Evolutionary conservation across 2,113 vertebrate genomes (phyloP).

Genomic region (Eptatretus burgeri): DNA sequence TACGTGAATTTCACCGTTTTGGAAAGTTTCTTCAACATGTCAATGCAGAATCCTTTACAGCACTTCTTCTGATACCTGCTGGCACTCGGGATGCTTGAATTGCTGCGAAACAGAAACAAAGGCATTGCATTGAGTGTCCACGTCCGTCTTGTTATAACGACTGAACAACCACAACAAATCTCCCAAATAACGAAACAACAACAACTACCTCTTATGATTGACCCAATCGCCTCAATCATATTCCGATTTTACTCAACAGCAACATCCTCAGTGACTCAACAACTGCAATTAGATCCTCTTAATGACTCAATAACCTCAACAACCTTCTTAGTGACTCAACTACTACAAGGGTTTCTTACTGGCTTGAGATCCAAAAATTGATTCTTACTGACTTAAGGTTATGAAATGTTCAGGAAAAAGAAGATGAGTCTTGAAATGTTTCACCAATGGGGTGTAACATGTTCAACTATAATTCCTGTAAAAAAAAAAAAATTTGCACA

Average conservation of each 20-base stretch:
- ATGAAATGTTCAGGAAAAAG: not conserved
- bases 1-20: conserved; percentile 72
- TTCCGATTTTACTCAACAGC: conserved; percentile 2
- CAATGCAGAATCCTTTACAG: conserved; percentile 85
- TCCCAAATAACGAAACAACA: conserved; percentile 2
- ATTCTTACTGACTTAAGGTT: not conserved
- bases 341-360: not conserved
- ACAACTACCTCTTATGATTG: not conserved
- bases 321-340: no score
- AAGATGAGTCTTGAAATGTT: not conserved
- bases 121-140: not conserved
- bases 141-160: not conserved
- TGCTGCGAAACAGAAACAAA: conserved; percentile 3
- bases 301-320: no score
- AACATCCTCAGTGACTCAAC: no score
- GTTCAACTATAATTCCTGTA: no score
- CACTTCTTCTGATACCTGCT: conserved; percentile 44
- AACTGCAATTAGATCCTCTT: no score
- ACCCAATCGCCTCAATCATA: not conserved
- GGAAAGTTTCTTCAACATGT: conserved; percentile 62
- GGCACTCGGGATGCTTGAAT: conserved; percentile 17
- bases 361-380: conserved; percentile 6
- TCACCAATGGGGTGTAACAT: not conserved
- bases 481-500: conserved; percentile 1
- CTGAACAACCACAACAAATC: no score